phyloP scores from a whole-genome alignment of 2,888 invertebrate species.

The Pomacea canaliculata region DNA sequence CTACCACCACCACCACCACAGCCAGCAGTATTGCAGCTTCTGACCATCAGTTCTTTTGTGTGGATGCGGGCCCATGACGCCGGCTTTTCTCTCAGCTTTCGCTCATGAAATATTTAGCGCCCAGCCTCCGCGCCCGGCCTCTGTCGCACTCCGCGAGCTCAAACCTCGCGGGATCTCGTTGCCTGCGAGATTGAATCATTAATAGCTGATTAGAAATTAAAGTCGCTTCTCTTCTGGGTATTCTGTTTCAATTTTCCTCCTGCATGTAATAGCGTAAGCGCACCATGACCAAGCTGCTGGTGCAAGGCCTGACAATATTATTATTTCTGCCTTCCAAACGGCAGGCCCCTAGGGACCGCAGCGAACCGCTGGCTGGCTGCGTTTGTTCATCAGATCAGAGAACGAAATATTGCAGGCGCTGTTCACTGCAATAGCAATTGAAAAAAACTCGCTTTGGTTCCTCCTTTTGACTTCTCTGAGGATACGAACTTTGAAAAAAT shows the following conservation, averaged over 20 bases:
- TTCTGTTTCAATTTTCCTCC: slow-evolving; percentile 34
- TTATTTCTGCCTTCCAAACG: slow-evolving; percentile 16
- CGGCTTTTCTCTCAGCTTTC: slow-evolving; percentile 8
- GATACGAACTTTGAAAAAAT: too few relatives aligned
- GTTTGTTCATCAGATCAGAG: slow-evolving; percentile 1
- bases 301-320: slow-evolving; percentile 27
- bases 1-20: too few relatives aligned
- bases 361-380: slow-evolving; percentile 2
- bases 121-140: slow-evolving; percentile 5
- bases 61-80: slow-evolving; percentile 10
- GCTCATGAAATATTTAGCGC: slow-evolving; percentile 22
- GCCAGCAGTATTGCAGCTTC: background rate
- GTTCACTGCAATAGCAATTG: too few relatives aligned
- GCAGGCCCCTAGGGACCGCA: background rate
- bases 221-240: slow-evolving; percentile 35
- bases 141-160: slow-evolving; percentile 3
- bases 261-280: slow-evolving; percentile 31
- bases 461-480: too few relatives aligned
- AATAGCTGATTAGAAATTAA: slow-evolving; percentile 45
- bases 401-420: background rate
- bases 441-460: too few relatives aligned
- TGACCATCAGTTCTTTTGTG: slow-evolving; percentile 5
- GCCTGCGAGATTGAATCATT: slow-evolving; percentile 36
- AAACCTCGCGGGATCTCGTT: slow-evolving; percentile 19
- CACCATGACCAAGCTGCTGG: slow-evolving; percentile 26